Conservation (phyloP, 2,113 vertebrate genomes). For the Dasyurus viverrinus region DNA sequence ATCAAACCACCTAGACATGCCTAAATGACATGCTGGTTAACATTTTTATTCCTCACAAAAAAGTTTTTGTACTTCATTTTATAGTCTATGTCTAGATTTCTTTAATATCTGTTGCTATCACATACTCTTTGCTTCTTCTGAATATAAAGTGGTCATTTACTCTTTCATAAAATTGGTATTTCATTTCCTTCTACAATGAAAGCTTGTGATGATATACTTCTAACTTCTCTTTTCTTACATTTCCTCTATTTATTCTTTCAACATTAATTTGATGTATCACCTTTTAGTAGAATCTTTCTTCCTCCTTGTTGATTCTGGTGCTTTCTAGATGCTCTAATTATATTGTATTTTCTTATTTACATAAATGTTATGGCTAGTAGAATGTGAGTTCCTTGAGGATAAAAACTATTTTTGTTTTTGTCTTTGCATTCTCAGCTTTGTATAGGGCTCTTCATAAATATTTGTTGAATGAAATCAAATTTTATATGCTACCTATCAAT, state of each 20-base stretch:
- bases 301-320: neutral
- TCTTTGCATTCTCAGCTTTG: neutral
- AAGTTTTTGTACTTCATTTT: neutral
- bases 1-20: neutral
- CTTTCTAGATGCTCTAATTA: neutral
- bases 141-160: neutral
- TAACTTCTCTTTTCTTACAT: neutral
- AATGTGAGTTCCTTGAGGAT: neutral
- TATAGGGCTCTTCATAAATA: neutral
- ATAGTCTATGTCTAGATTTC: neutral
- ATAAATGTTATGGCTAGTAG: neutral
- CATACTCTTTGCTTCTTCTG: neutral
- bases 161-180: neutral
- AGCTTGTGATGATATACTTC: neutral
- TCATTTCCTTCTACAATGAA: neutral
- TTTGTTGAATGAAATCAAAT: neutral
- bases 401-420: neutral
- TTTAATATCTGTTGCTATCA: neutral
- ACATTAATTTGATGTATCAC: neutral
- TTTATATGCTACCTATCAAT: neutral
- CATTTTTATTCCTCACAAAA: no score
- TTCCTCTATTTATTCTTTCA: neutral
- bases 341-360: neutral
- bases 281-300: neutral
- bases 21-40: neutral